These are phyloP conservation scores for Chironex yamaguchii DNA, from an alignment of 30 jellyfish, hydroid and myxozoan species.

Conservation along the genomic window DNA sequence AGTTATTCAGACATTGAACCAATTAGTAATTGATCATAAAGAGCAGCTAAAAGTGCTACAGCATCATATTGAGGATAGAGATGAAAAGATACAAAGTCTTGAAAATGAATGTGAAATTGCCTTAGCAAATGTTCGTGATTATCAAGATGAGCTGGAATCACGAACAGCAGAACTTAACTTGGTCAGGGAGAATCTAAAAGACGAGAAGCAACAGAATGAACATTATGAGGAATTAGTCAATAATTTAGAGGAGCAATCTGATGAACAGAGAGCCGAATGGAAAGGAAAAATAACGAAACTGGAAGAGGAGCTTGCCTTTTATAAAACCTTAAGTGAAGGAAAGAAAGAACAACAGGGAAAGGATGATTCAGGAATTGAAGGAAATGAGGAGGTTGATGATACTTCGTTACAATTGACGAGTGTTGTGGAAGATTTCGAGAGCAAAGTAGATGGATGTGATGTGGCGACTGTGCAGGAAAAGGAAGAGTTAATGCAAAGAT, in stretches of 20 bases:
- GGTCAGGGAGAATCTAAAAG: neutral
- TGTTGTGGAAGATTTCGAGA: no score
- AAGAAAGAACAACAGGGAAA: no score
- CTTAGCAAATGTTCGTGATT: neutral
- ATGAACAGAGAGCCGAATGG: neutral
- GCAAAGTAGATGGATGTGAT: neutral
- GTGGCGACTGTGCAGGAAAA: no score
- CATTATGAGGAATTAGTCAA: neutral
- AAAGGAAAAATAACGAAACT: neutral
- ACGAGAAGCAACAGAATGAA: neutral
- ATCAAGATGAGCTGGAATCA: neutral
- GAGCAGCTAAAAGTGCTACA: neutral
- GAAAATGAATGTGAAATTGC: neutral
- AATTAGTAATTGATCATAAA: neutral
- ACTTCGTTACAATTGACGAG: no score
- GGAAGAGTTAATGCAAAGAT: neutral
- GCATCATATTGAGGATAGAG: neutral
- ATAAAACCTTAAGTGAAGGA: no score
- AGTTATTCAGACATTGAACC: neutral
- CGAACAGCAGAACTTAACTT: neutral
- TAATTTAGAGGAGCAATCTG: neutral
- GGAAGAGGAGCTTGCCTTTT: neutral
- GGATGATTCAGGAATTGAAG: neutral
- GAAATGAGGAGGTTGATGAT: no score
- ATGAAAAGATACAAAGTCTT: no score